Conservation (phyloP, 1,140 invertebrate species). For the Trigoniulus corallinus region DNA sequence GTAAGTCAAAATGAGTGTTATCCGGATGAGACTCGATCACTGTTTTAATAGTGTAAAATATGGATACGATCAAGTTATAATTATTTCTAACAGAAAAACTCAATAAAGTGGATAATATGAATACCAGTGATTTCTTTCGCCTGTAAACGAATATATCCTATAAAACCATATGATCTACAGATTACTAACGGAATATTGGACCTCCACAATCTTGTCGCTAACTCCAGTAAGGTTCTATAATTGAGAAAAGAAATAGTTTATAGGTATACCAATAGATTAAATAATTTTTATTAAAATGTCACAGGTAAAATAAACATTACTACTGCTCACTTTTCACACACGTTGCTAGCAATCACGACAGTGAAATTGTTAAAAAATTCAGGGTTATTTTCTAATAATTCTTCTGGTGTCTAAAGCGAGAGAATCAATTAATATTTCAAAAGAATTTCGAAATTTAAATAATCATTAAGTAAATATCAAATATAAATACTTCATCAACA, state of each 20-base stretch:
- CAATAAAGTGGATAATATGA: slow-evolving; percentile 4
- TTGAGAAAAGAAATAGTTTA: slow-evolving; percentile 12
- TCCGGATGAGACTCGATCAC: slow-evolving; percentile 90
- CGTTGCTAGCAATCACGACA: slow-evolving; percentile 67
- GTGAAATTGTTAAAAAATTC: slow-evolving; percentile 77
- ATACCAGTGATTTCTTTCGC: slow-evolving; percentile 61
- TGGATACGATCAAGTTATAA: too few species aligned
- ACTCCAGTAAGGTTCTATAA: slow-evolving; percentile 43
- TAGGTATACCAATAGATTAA: slow-evolving; percentile 12
- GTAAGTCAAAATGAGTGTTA: slow-evolving; percentile 68
- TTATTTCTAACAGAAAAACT: neutral
- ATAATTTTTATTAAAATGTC: slow-evolving; percentile 1
- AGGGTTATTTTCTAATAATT: slow-evolving; percentile 65
- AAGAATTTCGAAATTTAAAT: slow-evolving; percentile 6
- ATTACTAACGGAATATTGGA: slow-evolving; percentile 69
- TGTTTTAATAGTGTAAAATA: slow-evolving; percentile 14
- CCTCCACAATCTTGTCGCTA: slow-evolving; percentile 71
- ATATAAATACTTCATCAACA: slow-evolving; percentile 50
- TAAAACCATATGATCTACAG: slow-evolving; percentile 75
- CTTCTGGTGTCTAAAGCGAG: slow-evolving; percentile 41
- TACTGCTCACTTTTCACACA: slow-evolving; percentile 56
- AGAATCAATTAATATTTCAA: neutral
- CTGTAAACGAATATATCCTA: slow-evolving; percentile 81
- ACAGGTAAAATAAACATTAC: neutral
- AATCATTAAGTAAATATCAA: neutral